phyloP scores from a whole-genome alignment of 1,140 invertebrate genomes.

The Homalodisca vitripennis region DNA sequence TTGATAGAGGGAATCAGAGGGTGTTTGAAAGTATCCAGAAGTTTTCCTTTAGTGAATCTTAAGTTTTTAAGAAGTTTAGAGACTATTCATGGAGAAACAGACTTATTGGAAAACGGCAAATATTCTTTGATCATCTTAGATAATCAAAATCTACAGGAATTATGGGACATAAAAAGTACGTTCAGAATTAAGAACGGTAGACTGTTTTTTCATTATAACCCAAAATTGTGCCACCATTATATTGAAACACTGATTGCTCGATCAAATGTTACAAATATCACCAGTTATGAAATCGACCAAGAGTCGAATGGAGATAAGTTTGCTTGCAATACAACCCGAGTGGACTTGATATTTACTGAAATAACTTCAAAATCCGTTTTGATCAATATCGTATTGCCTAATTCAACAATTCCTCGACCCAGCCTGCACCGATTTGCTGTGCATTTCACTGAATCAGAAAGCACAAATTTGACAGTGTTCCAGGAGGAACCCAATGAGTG shows the following conservation, averaged over 20 bases:
- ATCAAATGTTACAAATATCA: conserved; percentile 18
- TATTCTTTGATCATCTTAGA: conserved; percentile 76
- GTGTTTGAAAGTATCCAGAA: conserved; percentile 76
- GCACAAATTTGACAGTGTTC: conserved; percentile 67
- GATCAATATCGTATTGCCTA: conserved; percentile 23
- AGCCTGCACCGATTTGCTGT: conserved; percentile 31
- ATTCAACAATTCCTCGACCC: conserved; percentile 9
- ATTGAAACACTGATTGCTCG: conserved; percentile 56
- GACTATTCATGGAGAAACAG: conserved; percentile 61
- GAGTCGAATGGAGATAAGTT: conserved; percentile 90
- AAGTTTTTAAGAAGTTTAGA: conserved; percentile 80
- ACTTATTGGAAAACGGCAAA: conserved; percentile 42
- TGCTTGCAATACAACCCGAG: conserved; percentile 63
- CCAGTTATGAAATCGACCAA: conserved; percentile 64
- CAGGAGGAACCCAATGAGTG: conserved; percentile 85
- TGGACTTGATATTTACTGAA: conserved; percentile 34
- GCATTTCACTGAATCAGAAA: conserved; percentile 54
- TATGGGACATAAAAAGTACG: conserved; percentile 72
- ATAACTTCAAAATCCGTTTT: background rate
- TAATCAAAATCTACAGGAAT: conserved; percentile 88
- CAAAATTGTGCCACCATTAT: conserved; percentile 82
- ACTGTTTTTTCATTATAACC: conserved; percentile 91
- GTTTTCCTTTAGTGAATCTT: conserved; percentile 76
- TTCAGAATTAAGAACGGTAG: conserved; percentile 59
- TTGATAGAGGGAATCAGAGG: conserved; percentile 75